Evolutionary conservation across 1,140 invertebrate species (phyloP).

Genomic region (Ectropis grisescens): DNA sequence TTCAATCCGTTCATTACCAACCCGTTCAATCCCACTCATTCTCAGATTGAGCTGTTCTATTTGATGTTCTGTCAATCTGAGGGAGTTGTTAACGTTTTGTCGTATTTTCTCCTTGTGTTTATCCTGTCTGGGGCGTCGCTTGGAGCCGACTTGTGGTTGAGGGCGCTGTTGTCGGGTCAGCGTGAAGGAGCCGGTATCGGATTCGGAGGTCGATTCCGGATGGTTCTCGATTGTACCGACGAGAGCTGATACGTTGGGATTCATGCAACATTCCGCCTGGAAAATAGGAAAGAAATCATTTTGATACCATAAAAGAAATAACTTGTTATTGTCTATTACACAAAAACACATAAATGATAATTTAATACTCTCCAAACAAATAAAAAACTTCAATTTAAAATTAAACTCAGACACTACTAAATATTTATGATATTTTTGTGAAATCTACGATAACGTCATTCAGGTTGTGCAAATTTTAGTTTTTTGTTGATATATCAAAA

Average conservation of each 20-base stretch:
- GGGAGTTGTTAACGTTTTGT: slow-evolving; percentile 31
- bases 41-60: slow-evolving; percentile 38
- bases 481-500: too few species aligned
- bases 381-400: too few species aligned
- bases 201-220: slow-evolving; percentile 62
- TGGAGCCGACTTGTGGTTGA: slow-evolving; percentile 51
- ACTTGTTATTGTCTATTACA: too few species aligned
- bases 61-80: slow-evolving; percentile 44
- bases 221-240: slow-evolving; percentile 63
- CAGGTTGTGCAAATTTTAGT: too few species aligned
- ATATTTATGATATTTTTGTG: too few species aligned
- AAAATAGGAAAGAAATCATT: too few species aligned
- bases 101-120: slow-evolving; percentile 44
- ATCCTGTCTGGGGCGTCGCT: slow-evolving; percentile 38
- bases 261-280: slow-evolving; percentile 59
- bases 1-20: slow-evolving; percentile 11
- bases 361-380: too few species aligned
- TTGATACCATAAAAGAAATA: too few species aligned
- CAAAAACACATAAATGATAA: too few species aligned
- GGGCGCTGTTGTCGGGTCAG: slow-evolving; percentile 48
- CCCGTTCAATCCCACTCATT: slow-evolving; percentile 2
- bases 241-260: slow-evolving; percentile 53
- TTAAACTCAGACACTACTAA: too few species aligned
- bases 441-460: too few species aligned
- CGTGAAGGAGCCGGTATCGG: slow-evolving; percentile 55